Percentiles rank a stretch among this genome's conserved stretches.
Conservation (phyloP, 35 echinoderm and acorn worm genomes). For the Acanthaster planci region DNA sequence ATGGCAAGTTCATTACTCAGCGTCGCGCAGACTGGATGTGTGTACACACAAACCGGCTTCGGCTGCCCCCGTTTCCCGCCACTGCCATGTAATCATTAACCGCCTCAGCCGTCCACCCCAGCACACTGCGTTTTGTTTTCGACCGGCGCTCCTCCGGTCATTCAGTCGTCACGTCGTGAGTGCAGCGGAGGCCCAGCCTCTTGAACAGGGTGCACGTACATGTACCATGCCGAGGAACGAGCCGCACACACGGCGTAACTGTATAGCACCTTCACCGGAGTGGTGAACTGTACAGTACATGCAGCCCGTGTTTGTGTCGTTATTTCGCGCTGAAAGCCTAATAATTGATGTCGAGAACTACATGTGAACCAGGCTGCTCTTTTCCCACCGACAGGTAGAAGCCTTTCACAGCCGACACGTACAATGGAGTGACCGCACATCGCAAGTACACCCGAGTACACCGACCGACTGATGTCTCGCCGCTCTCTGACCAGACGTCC, state of each 20-base stretch:
- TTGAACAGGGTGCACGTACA: too few relatives aligned
- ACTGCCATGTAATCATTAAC: conserved; percentile 27
- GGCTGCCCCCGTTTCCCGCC: conserved; percentile 19
- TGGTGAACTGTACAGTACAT: too few relatives aligned
- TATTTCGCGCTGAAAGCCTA: background rate
- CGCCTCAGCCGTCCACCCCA: background rate
- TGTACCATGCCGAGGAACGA: too few relatives aligned
- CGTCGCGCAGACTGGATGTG: conserved; percentile 13
- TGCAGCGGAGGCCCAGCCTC: background rate
- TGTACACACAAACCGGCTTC: conserved; percentile 13
- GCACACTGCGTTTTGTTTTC: conserved; percentile 28
- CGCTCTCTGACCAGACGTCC: too few relatives aligned
- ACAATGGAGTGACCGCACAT: too few relatives aligned
- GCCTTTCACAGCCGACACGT: background rate
- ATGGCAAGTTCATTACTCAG: conserved; percentile 33
- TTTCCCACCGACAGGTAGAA: conserved; percentile 13
- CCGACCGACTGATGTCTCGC: too few relatives aligned
- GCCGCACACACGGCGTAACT: too few relatives aligned
- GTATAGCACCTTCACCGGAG: too few relatives aligned
- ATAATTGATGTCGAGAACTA: conserved; percentile 13
- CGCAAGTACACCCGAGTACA: too few relatives aligned
- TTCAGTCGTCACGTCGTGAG: conserved; percentile 18
- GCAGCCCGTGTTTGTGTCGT: too few relatives aligned
- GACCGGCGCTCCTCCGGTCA: background rate
- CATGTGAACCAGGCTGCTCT: background rate